Base-by-base conservation (phyloP, 2,888 invertebrate genomes). In the Cecidostiba fungosa region DNA sequence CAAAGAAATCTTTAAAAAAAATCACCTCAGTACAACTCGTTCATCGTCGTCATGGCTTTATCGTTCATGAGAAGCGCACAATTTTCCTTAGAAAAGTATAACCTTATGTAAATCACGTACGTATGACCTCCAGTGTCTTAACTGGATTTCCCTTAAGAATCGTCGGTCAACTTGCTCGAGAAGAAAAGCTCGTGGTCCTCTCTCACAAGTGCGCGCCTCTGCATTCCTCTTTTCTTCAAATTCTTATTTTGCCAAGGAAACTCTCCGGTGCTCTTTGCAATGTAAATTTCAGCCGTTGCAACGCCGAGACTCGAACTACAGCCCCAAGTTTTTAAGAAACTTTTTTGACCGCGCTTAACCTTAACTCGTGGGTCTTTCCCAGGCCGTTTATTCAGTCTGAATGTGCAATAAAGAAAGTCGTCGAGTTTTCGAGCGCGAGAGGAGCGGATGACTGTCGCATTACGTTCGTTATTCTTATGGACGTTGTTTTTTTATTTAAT, bases 71-170 rank as follows among this genome's bases (percentile, higher is more conserved):
- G 0, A 4, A 19, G 50, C 16, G 0, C 19, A 47, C 59, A 39
- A 54, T 78, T 72, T 59, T 66, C 19, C n/a, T 12, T n/a, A 3
- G 29, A 74, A 82, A 72, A 82, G n/a, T n/a, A 77, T 70, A 82
- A 72, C 62, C 73, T 78, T 78, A 84, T 84, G 83, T 73, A 84
- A 84, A 84, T 84, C 72, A 47, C 59, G 77, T 47, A 54, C 78
- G 77, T 59, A 72, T 77, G 73, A 84, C 78, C 77, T 77, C 70
- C 32, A 84, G 36, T 43, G 73, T 84, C 78, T 77, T 73, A 62
- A 77, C 29, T 69, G 77, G 69, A 77, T 82, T 82, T 70, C 76
- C 77, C 82, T 77, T 54, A 77, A 82, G 77, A 77, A 69, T 54
- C 69, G 82, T 77, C 54, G 69, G 77, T 70, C 47, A 77, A 77